Evolutionary conservation across 2,888 invertebrate species (phyloP).

Genomic region (Orthosia incerta): DNA sequence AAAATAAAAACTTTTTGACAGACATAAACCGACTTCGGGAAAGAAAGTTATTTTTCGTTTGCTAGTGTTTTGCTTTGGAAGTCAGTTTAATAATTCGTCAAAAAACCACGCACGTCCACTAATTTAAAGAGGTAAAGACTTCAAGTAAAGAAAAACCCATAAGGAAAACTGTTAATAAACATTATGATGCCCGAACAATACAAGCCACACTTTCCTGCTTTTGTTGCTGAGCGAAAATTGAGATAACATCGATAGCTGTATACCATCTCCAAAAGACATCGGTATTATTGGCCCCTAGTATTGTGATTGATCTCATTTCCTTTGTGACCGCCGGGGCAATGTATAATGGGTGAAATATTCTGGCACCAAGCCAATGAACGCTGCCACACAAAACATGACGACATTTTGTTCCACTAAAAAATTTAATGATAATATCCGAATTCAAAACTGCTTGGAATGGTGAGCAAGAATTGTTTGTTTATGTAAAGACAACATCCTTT

Average conservation of each 20-base stretch:
- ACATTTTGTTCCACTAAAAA: constrained; percentile 75
- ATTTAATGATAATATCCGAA: constrained; percentile 67
- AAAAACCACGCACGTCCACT: neutral
- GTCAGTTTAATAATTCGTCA: too few species aligned
- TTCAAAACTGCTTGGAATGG: constrained; percentile 41
- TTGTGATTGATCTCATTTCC: constrained; percentile 84
- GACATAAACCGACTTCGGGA: too few species aligned
- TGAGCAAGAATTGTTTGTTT: constrained; percentile 47
- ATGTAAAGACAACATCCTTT: constrained; percentile 23
- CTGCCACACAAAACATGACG: constrained; percentile 77
- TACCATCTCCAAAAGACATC: constrained; percentile 55
- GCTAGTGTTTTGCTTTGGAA: too few species aligned
- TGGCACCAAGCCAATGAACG: constrained; percentile 82
- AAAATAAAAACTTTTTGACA: too few species aligned
- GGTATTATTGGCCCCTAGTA: constrained; percentile 64
- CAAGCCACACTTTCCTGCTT: constrained; percentile 37
- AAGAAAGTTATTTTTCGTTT: too few species aligned
- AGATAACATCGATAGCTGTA: constrained; percentile 38
- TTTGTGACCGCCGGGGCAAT: constrained; percentile 79
- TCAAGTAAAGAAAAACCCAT: constrained; percentile 6
- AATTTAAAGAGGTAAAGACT: constrained; percentile 5
- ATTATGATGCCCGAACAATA: constrained; percentile 14
- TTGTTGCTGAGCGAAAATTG: constrained; percentile 36
- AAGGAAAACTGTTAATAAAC: constrained; percentile 43
- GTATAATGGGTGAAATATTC: constrained; percentile 82